A percentile compares a stretch with the other conserved stretches of the same genome.
Conservation (phyloP, 2,113 vertebrate species). For the Tylochromis polylepis region DNA sequence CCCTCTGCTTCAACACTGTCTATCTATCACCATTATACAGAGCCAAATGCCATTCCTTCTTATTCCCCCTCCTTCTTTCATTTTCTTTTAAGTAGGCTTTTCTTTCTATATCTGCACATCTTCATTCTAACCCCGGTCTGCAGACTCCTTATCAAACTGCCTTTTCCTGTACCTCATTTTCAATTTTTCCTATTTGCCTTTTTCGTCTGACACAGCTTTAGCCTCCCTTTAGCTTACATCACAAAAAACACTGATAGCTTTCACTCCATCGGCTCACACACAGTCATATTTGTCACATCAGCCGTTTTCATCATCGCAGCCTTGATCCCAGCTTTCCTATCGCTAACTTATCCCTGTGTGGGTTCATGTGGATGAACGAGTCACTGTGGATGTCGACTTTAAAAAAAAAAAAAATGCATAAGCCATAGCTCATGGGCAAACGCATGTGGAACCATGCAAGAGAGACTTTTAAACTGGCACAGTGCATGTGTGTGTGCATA, state of each 20-base stretch:
- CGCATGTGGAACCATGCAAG: not conserved
- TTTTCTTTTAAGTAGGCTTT: not conserved
- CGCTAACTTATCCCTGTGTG: conserved; percentile 5
- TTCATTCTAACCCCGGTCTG: not conserved
- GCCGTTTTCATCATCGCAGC: conserved; percentile 11
- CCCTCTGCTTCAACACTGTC: not conserved
- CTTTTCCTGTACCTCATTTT: conserved; percentile 2
- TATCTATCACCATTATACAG: conserved; percentile 22
- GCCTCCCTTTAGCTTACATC: not conserved
- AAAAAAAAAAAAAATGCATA: not conserved
- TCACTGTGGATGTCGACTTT: not conserved
- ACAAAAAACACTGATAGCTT: conserved; percentile 3
- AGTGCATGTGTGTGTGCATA: not conserved
- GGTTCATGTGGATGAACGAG: conserved; percentile 7
- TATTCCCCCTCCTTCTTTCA: not conserved
- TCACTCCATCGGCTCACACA: not conserved
- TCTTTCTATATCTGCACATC: not conserved
- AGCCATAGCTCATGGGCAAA: not conserved
- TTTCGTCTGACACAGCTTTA: conserved; percentile 5
- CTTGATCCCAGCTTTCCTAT: conserved; percentile 44
- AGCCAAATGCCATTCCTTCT: not conserved
- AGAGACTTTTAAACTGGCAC: not conserved
- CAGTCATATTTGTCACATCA: conserved; percentile 29
- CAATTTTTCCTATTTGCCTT: not conserved
- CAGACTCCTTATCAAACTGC: conserved; percentile 16